Evolutionary conservation across 2,113 vertebrate genomes (phyloP).

Genomic region (Eptesicus fuscus): DNA sequence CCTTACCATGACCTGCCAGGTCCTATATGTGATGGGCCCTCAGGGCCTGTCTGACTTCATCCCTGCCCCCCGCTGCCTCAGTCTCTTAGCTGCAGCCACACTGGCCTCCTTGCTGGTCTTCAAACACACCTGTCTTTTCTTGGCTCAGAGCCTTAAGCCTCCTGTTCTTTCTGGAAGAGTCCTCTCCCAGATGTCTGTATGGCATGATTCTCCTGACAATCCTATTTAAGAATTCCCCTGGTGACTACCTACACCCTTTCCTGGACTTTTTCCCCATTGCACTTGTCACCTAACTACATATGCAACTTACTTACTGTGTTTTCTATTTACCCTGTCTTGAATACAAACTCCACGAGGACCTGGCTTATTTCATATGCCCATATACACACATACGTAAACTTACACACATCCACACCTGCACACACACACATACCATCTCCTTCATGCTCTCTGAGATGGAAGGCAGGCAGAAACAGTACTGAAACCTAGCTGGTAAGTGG

Average conservation of each 20-base stretch:
- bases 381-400: rapidly evolving
- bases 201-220: too few species aligned
- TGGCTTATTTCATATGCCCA: background rate
- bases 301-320: background rate
- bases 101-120: rapidly evolving
- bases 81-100: too few species aligned
- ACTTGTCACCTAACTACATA: background rate
- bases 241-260: rapidly evolving
- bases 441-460: background rate
- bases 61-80: rapidly evolving
- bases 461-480: background rate
- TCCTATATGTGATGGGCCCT: rapidly evolving
- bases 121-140: rapidly evolving
- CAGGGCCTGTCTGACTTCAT: rapidly evolving
- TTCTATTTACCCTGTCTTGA: background rate
- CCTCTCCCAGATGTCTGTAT: background rate
- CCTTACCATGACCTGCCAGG: rapidly evolving
- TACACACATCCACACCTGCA: too few species aligned
- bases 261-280: background rate
- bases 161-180: background rate
- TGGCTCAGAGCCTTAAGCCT: background rate
- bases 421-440: rapidly evolving
- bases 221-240: background rate
- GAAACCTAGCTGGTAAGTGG: background rate
- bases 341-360: background rate